Evolutionary conservation across 2,113 vertebrate species (phyloP), one percentile per base, ranked within the genome.

Genomic region (Mastomys natalensis): DNA sequence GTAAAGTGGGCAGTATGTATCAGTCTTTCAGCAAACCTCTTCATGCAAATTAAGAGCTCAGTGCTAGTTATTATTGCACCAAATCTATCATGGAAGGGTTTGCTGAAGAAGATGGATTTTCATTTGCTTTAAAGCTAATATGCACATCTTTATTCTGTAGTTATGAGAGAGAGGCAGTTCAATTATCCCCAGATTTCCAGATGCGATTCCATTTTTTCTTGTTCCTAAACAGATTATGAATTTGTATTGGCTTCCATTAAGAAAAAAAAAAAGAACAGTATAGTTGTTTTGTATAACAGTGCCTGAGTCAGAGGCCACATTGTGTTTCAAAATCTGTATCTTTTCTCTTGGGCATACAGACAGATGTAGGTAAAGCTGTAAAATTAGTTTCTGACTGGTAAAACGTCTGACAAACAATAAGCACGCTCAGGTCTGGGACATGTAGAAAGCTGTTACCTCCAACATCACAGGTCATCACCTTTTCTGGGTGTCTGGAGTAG

Each of bases 21-120:
- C 85, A 62, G 70, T 73, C 62, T 85, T 48, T 76, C 81, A 86
- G 34, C n/a, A 94, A 9, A 53, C 55, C 53, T 37, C 72, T 43
- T 92, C n/a, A 86, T 62, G 37, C 7, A 91, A 60, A 91, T 68
- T 90, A 94, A 96, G 26, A 90, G 76, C 16, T 68, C 58, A 91
- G 40, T 62, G 45, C 10, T 89, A n/a, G 26, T 74, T 94, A 68
- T 74, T 87, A 7, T 84, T 91, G 37, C 62, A 85, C 13, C 70
- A 85, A 84, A 82, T 29, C 37, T 74, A 77, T 82, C 13, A 43
- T 11, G 10, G 58, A 66, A 74, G 48, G 10, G 15, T 34, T 80
- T 89, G 88, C 90, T 82, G 19, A 66, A 86, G 53, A 70, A 90
- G 8, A 66, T 80, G 3, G 21, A 84, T 37, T 95, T 92, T 85